phyloP scores from a whole-genome alignment of 2,113 vertebrate genomes.

The Xyrauchen texanus region DNA sequence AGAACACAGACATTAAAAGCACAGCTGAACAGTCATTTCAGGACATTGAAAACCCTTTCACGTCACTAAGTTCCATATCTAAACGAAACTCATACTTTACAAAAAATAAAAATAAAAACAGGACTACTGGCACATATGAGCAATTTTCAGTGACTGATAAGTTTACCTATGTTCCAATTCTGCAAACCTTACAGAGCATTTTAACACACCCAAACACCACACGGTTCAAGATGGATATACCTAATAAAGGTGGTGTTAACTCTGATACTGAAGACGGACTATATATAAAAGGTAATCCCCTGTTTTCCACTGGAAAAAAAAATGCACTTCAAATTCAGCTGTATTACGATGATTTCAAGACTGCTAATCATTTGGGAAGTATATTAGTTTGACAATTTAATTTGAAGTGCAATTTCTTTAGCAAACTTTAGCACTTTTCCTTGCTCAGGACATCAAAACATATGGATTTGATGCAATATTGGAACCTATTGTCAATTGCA shows the following conservation, averaged over 20 bases:
- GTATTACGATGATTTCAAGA: too few relatives aligned
- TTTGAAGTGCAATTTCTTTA: too few relatives aligned
- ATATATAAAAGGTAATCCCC: background rate
- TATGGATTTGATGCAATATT: conserved; percentile 1
- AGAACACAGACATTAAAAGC: conserved; percentile 14
- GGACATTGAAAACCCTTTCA: conserved; percentile 49
- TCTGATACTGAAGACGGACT: conserved; percentile 19
- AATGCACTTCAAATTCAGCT: too few relatives aligned
- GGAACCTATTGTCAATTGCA: conserved; percentile 8
- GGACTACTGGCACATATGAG: conserved; percentile 26
- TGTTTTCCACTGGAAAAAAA: too few relatives aligned
- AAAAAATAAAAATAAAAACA: conserved; percentile 29
- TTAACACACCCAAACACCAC: conserved; percentile 39
- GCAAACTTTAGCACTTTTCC: conserved; percentile 35
- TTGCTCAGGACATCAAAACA: conserved; percentile 25
- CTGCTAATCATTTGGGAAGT: too few relatives aligned
- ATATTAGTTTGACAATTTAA: too few relatives aligned
- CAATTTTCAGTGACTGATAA: conserved; percentile 49
- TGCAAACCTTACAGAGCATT: conserved; percentile 43
- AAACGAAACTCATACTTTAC: conserved; percentile 46
- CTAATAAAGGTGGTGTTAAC: conserved; percentile 29
- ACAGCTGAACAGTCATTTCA: conserved; percentile 42
- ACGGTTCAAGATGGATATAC: conserved; percentile 22
- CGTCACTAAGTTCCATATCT: conserved; percentile 44
- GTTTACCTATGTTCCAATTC: conserved; percentile 44